Conservation (phyloP, 1,140 invertebrate species). For the Venustaconcha ellipsiformis region DNA sequence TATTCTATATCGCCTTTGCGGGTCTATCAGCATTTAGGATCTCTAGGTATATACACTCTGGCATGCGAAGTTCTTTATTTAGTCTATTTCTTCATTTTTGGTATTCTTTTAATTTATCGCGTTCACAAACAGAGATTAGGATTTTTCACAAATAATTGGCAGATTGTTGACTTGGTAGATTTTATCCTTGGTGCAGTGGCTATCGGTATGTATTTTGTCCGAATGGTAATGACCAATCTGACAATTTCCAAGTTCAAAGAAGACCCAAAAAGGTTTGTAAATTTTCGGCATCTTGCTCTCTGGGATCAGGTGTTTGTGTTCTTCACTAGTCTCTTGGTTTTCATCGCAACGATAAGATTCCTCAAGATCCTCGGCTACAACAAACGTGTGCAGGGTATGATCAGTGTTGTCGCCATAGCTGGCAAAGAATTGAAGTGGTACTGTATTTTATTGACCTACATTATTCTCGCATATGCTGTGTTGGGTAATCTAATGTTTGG, state of each 20-base stretch:
- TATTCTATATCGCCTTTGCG: constrained; percentile 55
- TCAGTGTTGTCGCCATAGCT: constrained; percentile 37
- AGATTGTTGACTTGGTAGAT: constrained; percentile 64
- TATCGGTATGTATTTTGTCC: constrained; percentile 61
- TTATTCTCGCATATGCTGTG: constrained; percentile 37
- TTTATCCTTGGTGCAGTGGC: constrained; percentile 57
- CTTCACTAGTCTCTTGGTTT: constrained; percentile 34
- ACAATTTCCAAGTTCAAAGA: constrained; percentile 35
- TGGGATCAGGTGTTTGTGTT: constrained; percentile 40
- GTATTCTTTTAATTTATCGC: constrained; percentile 30
- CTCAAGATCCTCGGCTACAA: constrained; percentile 55
- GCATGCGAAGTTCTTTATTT: constrained; percentile 52
- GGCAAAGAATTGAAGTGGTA: constrained; percentile 45
- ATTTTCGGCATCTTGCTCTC: constrained; percentile 46
- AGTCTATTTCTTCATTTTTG: constrained; percentile 43
- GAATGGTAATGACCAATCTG: constrained; percentile 34
- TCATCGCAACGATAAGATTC: constrained; percentile 44
- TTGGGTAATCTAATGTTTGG: constrained; percentile 47
- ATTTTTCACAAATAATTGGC: constrained; percentile 68
- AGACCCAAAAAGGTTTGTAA: constrained; percentile 45
- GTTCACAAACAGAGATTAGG: constrained; percentile 43
- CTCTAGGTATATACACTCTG: constrained; percentile 47
- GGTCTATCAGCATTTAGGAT: constrained; percentile 54
- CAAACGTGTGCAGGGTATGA: constrained; percentile 45
- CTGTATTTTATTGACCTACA: constrained; percentile 37